phyloP scores from a whole-genome alignment of 2,113 vertebrate genomes.

The Phodopus roborovskii region DNA sequence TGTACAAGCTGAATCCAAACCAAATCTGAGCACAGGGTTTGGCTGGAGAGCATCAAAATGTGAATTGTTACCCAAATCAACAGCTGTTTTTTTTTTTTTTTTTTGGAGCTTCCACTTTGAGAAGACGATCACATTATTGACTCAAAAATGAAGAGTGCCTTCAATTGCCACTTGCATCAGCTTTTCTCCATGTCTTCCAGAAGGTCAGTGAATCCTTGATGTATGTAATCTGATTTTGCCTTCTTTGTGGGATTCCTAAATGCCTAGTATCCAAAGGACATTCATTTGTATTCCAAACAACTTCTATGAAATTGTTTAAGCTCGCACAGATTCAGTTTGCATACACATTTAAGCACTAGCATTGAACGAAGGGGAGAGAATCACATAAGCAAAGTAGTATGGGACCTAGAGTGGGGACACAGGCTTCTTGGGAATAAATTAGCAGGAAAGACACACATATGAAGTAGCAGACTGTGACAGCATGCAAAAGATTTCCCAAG shows the following conservation, averaged over 20 bases:
- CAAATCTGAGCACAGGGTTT: not conserved
- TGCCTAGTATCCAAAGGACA: not conserved
- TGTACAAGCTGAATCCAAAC: not conserved
- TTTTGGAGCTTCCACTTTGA: conserved; percentile 53
- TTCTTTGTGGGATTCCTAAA: conserved; percentile 20
- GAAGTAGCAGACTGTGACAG: not conserved
- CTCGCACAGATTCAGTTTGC: too few relatives aligned
- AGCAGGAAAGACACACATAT: not conserved
- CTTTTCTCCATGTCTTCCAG: conserved; percentile 52
- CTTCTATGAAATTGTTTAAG: conserved; percentile 41
- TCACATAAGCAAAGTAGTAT: too few relatives aligned
- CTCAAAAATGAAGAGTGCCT: conserved; percentile 30
- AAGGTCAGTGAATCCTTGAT: conserved; percentile 18
- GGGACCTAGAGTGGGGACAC: not conserved
- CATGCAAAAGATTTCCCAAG: not conserved
- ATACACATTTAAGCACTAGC: not conserved
- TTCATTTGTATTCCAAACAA: not conserved
- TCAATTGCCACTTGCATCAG: conserved; percentile 37
- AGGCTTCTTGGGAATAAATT: not conserved
- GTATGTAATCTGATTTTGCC: conserved; percentile 1
- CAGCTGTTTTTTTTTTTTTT: not conserved
- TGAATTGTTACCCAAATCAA: conserved; percentile 43
- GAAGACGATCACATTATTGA: conserved; percentile 43
- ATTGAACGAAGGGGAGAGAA: not conserved
- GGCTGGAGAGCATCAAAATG: conserved; percentile 59